Conservation (phyloP, 1,140 invertebrate genomes). For the Leptopilina clavipes region DNA sequence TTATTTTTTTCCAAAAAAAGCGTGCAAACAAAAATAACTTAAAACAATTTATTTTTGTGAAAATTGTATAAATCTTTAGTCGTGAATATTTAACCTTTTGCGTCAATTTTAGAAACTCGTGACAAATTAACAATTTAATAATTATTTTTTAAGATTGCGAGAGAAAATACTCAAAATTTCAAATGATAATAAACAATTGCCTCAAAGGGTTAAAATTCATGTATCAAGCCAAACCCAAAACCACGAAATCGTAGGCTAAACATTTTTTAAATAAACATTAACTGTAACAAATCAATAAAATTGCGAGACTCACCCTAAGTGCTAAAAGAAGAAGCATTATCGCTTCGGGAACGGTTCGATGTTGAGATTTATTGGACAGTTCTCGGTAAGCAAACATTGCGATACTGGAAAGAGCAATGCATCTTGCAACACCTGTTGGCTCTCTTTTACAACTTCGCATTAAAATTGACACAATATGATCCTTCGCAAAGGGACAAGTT, state of each 20-base stretch:
- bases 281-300: not conserved
- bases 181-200: too few relatives aligned
- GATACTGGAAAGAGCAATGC: constrained; percentile 91
- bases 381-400: constrained; percentile 90
- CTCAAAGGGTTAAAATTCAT: too few relatives aligned
- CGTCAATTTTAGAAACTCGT: too few relatives aligned
- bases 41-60: constrained; percentile 6
- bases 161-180: too few relatives aligned
- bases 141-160: too few relatives aligned
- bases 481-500: constrained; percentile 87
- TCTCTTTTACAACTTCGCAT: constrained; percentile 90
- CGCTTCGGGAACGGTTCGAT: constrained; percentile 87
- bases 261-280: not conserved
- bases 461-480: constrained; percentile 91
- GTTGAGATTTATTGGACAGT: constrained; percentile 78
- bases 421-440: constrained; percentile 90
- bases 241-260: not conserved
- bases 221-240: too few relatives aligned
- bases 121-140: too few relatives aligned
- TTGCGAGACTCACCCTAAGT: constrained; percentile 80
- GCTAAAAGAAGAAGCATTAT: constrained; percentile 90
- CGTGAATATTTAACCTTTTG: not conserved
- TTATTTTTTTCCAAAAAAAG: not conserved
- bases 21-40: constrained; percentile 3
- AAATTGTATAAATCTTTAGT: not conserved